Evolutionary conservation across 2,113 vertebrate genomes (phyloP), one percentile per base, ranked within the genome.

Genomic region (Anolis carolinensis): DNA sequence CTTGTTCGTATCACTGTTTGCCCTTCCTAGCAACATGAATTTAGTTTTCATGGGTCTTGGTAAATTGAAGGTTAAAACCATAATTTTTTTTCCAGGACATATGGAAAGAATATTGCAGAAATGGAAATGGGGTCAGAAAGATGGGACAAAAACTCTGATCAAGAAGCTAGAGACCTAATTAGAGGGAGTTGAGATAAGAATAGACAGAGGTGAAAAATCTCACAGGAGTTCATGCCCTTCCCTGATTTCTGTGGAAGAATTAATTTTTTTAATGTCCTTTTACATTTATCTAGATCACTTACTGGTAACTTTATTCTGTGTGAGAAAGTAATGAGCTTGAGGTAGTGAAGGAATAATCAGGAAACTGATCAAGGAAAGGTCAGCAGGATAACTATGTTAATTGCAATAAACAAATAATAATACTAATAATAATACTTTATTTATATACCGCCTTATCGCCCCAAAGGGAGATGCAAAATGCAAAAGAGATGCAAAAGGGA

Each of bases 81-180:
- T 23, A 32, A 86, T 80, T 79, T 59, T 94, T 93, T 94, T 93
- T 84, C 79, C 73, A 92, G 88, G 90, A 27, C 0, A 0, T 84
- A 59, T 65, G 11, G 86, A 72, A 83, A 91, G 13, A 34, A 30
- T n/a, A 82, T 68, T 85, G 23, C 44, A 20, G 82, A 85, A n/a
- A 76, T 52, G 72, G 91, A 91, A 95, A 95, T 34, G 84, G 79
- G 91, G 91, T 91, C 93, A 93, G 87, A 85, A 90, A 52, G 87
- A 59, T 52, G 87, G 72, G 88, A 85, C 74, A 84, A 86, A 89
- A 71, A 81, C 85, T 79, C 55, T 20, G 65, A 32, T 77, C 68
- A 93, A 90, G 76, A 82, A 72, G 83, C 52, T 91, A 23, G 82
- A 93, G 92, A 92, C 88, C 94, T 92, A 94, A 93, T 94, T 93